phyloP scores from a whole-genome alignment of 2,888 invertebrate species.

The Melieria crassipennis region DNA sequence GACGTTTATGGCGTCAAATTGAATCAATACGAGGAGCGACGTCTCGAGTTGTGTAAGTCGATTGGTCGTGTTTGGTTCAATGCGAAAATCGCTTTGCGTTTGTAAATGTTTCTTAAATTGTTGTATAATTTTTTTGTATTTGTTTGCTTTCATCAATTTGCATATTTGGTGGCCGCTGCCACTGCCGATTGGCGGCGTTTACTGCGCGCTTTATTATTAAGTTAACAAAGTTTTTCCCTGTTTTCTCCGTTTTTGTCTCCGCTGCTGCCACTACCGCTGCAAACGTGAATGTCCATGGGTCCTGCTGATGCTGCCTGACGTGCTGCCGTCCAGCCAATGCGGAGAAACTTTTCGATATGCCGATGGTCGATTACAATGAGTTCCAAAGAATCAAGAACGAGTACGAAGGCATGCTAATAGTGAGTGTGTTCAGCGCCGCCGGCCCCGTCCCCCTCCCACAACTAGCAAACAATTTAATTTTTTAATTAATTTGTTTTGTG shows the following conservation, averaged over 20 bases:
- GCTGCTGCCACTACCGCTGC: neutral
- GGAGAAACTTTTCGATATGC: slow-evolving; percentile 88
- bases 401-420: slow-evolving; percentile 73
- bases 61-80: neutral
- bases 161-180: neutral
- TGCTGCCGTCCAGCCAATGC: slow-evolving; percentile 71
- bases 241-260: neutral
- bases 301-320: neutral
- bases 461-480: slow-evolving; percentile 44
- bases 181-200: neutral
- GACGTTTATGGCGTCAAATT: slow-evolving; percentile 70
- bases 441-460: neutral
- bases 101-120: neutral
- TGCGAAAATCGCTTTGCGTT: neutral
- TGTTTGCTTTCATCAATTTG: slow-evolving; percentile 7
- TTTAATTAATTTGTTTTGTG: slow-evolving; percentile 45
- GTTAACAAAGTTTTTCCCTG: slow-evolving; percentile 37
- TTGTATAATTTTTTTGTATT: neutral
- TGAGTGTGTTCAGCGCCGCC: slow-evolving; percentile 42
- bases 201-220: slow-evolving; percentile 28
- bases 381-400: slow-evolving; percentile 74
- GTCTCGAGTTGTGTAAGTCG: slow-evolving; percentile 65
- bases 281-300: neutral
- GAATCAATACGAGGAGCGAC: slow-evolving; percentile 73
- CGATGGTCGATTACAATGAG: slow-evolving; percentile 83